A percentile compares a stretch with the other conserved stretches of the same genome.
Evolutionary conservation across 1,140 invertebrate genomes (phyloP).

Genomic region (Heterodera schachtii): DNA sequence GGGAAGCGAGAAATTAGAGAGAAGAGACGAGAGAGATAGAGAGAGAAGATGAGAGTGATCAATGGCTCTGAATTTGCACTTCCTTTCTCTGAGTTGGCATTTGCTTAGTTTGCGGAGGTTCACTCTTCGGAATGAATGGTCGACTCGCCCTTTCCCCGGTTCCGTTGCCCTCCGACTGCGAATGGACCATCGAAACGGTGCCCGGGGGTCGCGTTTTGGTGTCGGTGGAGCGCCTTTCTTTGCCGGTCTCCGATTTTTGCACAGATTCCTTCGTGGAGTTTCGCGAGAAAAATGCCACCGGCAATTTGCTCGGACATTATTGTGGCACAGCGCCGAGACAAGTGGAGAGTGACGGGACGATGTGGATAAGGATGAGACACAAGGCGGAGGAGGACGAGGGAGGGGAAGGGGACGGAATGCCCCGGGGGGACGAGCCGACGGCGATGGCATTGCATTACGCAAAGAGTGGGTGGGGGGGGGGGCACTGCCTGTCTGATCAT

Average conservation of each 20-base stretch:
- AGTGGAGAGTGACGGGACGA: conserved; percentile 29
- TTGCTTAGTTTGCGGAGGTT: conserved; percentile 47
- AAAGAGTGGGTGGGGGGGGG: background rate
- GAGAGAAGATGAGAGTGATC: too few relatives aligned
- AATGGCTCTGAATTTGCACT: too few relatives aligned
- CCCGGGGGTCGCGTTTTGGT: conserved; percentile 35
- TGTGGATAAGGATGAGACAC: conserved; percentile 44
- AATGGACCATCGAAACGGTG: conserved; percentile 36
- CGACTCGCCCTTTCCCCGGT: conserved; percentile 23
- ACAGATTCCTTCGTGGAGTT: conserved; percentile 55
- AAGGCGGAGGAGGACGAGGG: conserved; percentile 5
- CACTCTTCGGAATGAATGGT: conserved; percentile 10
- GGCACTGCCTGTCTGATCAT: background rate
- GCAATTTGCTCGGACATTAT: conserved; percentile 48
- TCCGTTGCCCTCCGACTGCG: conserved; percentile 35
- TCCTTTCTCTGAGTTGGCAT: background rate
- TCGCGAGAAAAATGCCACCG: conserved; percentile 44
- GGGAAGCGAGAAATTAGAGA: too few relatives aligned
- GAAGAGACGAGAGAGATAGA: too few relatives aligned
- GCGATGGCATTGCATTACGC: conserved; percentile 14
- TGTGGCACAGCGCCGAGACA: conserved; percentile 33
- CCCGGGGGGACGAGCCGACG: background rate
- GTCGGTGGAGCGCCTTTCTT: conserved; percentile 24
- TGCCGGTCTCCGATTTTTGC: conserved; percentile 49
- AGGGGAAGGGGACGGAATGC: background rate